Evolutionary conservation across 2,113 vertebrate genomes (phyloP).

Genomic region (Rhea pennata): DNA sequence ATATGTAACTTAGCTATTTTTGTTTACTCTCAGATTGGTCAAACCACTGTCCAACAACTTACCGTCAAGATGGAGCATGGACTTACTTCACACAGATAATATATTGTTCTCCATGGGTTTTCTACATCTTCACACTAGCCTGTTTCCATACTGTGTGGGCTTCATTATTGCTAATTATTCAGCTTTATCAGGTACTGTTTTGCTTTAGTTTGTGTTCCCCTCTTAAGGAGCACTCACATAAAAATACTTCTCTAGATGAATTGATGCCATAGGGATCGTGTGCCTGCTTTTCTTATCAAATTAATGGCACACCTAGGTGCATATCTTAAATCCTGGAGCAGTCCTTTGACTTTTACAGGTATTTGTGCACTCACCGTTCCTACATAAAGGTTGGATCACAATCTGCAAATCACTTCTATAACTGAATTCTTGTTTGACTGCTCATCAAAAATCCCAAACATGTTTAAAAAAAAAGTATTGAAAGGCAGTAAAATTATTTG

Average conservation of each 20-base stretch:
- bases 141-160: slow-evolving; percentile 86
- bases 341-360: background rate
- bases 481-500: background rate
- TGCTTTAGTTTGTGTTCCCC: background rate
- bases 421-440: background rate
- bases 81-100: slow-evolving; percentile 74
- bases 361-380: background rate
- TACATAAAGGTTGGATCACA: background rate
- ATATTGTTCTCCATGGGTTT: slow-evolving; percentile 90
- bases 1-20: background rate
- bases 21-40: slow-evolving; percentile 84
- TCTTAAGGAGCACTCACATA: background rate
- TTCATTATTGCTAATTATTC: slow-evolving; percentile 77
- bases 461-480: background rate
- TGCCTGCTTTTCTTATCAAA: background rate
- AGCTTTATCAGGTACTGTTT: slow-evolving; percentile 90
- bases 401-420: background rate
- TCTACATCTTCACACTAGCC: slow-evolving; percentile 81
- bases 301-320: background rate
- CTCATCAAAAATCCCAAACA: background rate
- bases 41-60: slow-evolving; percentile 78
- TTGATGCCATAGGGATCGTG: background rate
- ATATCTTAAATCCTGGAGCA: background rate
- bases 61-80: slow-evolving; percentile 81
- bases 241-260: background rate